phyloP scores from a whole-genome alignment of 2,888 invertebrate genomes.

The Brassicogethes aeneus region DNA sequence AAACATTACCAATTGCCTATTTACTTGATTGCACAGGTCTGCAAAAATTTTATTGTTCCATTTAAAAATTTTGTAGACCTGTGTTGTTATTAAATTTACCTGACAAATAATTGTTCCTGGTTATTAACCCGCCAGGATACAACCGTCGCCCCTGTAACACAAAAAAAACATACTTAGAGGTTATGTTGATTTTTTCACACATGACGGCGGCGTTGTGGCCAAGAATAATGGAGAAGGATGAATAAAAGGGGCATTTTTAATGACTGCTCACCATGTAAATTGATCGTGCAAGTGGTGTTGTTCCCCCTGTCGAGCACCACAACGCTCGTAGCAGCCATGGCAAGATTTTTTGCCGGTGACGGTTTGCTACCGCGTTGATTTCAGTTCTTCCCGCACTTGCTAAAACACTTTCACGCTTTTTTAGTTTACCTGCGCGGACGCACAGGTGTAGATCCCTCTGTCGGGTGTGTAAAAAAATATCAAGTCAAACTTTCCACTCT shows the following conservation, averaged over 20 bases:
- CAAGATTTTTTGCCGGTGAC: constrained; percentile 16
- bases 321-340: constrained; percentile 79
- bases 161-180: constrained; percentile 24
- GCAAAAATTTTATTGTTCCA: too few relatives aligned
- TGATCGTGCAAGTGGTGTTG: constrained; percentile 93
- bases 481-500: constrained; percentile 10
- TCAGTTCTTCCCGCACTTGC: constrained; percentile 28
- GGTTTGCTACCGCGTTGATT: constrained; percentile 25
- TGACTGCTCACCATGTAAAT: constrained; percentile 77
- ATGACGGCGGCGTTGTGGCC: constrained; percentile 1
- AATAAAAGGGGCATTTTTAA: constrained; percentile 4
- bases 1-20: too few relatives aligned
- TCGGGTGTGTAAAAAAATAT: constrained; percentile 31
- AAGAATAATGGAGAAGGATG: constrained; percentile 5
- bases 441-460: constrained; percentile 37
- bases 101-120: constrained; percentile 93
- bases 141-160: constrained; percentile 78
- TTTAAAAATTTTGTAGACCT: too few relatives aligned
- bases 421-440: constrained; percentile 35
- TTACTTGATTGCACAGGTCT: too few relatives aligned
- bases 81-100: constrained; percentile 47
- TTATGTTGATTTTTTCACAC: constrained; percentile 28
- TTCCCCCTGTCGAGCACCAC: constrained; percentile 92
- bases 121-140: constrained; percentile 95
- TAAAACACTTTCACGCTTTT: constrained; percentile 30